These are phyloP conservation scores for Nomada lathburiana DNA, from an alignment of 2,888 invertebrate species.

Conservation along the genomic window DNA sequence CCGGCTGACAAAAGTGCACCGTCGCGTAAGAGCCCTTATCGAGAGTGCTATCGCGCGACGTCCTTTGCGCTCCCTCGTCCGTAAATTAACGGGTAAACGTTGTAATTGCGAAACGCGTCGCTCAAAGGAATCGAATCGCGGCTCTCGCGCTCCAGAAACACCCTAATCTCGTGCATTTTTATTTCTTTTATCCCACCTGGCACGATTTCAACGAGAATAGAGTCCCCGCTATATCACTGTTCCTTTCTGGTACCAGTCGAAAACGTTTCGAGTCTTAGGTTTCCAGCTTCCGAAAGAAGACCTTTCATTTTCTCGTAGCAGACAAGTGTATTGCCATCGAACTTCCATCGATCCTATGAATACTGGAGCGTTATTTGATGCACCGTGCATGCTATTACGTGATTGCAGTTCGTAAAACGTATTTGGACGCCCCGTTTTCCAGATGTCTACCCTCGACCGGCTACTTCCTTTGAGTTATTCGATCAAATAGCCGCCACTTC, in stretches of 20 bases:
- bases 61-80: conserved; percentile 41
- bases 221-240: background rate
- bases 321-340: conserved; percentile 46
- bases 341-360: conserved; percentile 47
- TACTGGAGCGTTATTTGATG: conserved; percentile 25
- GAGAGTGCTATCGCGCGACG: conserved; percentile 42
- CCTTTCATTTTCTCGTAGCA: conserved; percentile 42
- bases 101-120: conserved; percentile 41
- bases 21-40: conserved; percentile 50
- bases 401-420: conserved; percentile 62
- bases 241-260: no score
- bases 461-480: conserved; percentile 6
- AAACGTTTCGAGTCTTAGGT: conserved; percentile 17
- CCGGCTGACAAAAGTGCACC: conserved; percentile 60
- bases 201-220: no score
- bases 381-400: conserved; percentile 51
- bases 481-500: background rate
- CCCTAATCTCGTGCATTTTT: background rate
- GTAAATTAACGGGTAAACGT: conserved; percentile 52
- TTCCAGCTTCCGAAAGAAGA: conserved; percentile 7
- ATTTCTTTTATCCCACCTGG: no score
- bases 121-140: no score
- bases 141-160: conserved; percentile 1
- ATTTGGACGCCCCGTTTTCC: conserved; percentile 9
- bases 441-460: conserved; percentile 11